Evolutionary conservation across 2,113 vertebrate genomes (phyloP).

Genomic region (Cygnus buccinator): DNA sequence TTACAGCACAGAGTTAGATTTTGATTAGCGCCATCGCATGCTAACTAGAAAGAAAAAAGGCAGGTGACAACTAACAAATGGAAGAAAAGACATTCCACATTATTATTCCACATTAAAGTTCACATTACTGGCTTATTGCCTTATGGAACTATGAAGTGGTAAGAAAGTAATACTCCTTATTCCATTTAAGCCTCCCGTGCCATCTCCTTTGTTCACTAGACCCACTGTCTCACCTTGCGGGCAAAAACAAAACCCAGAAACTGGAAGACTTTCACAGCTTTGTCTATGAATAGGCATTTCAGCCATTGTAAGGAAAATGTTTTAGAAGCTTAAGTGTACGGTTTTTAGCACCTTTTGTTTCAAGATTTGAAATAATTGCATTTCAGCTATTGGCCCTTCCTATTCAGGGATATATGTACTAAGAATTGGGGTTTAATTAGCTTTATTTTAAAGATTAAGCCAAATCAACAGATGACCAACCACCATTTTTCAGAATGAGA

Average conservation of each 20-base stretch:
- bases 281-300: neutral
- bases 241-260: neutral
- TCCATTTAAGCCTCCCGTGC: fast-evolving
- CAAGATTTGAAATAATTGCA: neutral
- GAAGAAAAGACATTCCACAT: neutral
- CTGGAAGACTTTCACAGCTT: neutral
- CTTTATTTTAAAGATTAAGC: neutral
- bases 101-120: neutral
- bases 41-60: neutral
- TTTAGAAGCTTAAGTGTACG: neutral
- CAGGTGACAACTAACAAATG: neutral
- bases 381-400: neutral
- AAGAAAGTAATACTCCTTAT: neutral
- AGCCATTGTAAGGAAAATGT: neutral
- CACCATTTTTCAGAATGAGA: neutral
- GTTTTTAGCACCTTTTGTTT: neutral
- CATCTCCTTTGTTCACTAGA: neutral
- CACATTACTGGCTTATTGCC: neutral
- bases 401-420: neutral
- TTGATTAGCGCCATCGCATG: neutral
- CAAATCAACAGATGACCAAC: neutral
- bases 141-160: neutral
- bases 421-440: neutral
- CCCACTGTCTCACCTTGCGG: neutral
- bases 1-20: neutral